Conservation (phyloP, 1,140 invertebrate species). For the Pseudomyrmex pallidus region DNA sequence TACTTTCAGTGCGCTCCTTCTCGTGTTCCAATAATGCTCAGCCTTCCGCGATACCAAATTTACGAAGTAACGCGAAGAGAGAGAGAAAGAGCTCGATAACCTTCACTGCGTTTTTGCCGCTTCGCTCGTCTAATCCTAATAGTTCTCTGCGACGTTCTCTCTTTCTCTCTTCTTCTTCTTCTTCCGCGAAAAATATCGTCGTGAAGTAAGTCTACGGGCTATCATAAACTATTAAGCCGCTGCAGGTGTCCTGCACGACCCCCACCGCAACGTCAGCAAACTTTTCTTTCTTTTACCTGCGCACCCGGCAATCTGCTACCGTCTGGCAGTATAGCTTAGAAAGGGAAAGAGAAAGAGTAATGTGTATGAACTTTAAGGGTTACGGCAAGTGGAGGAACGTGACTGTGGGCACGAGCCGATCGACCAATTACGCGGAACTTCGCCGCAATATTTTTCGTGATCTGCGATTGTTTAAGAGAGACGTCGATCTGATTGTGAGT, state of each 20-base stretch:
- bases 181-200: slow-evolving; percentile 62
- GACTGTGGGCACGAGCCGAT: slow-evolving; percentile 13
- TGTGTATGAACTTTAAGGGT: slow-evolving; percentile 56
- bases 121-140: slow-evolving; percentile 24
- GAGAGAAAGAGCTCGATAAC: neutral
- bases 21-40: slow-evolving; percentile 9
- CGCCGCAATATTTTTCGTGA: neutral
- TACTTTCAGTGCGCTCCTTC: neutral
- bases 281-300: slow-evolving; percentile 51
- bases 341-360: slow-evolving; percentile 26
- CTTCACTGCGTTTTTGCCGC: neutral
- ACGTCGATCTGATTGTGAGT: neutral
- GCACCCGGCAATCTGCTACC: slow-evolving; percentile 53
- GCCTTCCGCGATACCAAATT: slow-evolving; percentile 6
- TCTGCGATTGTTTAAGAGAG: neutral
- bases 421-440: slow-evolving; percentile 38
- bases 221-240: slow-evolving; percentile 75
- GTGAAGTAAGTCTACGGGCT: slow-evolving; percentile 63
- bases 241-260: slow-evolving; percentile 74
- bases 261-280: slow-evolving; percentile 62
- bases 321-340: slow-evolving; percentile 22
- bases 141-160: slow-evolving; percentile 14
- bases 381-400: slow-evolving; percentile 21
- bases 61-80: neutral
- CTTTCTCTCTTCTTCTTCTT: neutral